Evolutionary conservation across 2,888 invertebrate genomes (phyloP).

Genomic region (Himalopsyche kuldschensis): DNA sequence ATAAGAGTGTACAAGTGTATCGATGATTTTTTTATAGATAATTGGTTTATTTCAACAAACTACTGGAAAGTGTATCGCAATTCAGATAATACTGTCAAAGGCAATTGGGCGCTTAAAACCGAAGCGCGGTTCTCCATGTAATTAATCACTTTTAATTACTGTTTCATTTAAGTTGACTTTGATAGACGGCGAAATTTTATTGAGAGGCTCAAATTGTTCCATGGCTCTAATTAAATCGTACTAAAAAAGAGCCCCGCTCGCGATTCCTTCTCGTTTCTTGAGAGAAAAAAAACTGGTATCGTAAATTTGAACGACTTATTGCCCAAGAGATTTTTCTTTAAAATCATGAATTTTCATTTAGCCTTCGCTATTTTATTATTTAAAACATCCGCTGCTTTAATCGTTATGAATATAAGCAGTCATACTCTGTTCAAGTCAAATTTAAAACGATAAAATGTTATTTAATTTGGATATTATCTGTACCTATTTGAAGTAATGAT

Average conservation of each 20-base stretch:
- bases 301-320: neutral
- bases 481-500: too few relatives aligned
- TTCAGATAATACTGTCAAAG: neutral
- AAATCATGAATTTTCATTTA: neutral
- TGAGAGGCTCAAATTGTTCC: neutral
- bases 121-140: neutral
- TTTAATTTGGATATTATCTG: too few relatives aligned
- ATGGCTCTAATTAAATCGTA: neutral
- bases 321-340: neutral
- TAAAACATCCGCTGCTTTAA: neutral
- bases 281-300: neutral
- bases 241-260: neutral
- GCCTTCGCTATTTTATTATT: neutral
- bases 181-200: neutral
- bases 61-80: neutral
- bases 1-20: too few relatives aligned
- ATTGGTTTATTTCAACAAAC: neutral
- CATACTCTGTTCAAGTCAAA: too few relatives aligned
- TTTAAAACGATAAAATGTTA: too few relatives aligned
- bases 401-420: neutral
- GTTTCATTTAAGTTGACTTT: slow-evolving; percentile 2
- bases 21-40: neutral
- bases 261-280: neutral
- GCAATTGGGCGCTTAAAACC: neutral
- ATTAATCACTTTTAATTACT: slow-evolving; percentile 20